Evolutionary conservation across 2,797 vertebrate species (phyloP).

Genomic region (Euphonia xanthogaster): DNA sequence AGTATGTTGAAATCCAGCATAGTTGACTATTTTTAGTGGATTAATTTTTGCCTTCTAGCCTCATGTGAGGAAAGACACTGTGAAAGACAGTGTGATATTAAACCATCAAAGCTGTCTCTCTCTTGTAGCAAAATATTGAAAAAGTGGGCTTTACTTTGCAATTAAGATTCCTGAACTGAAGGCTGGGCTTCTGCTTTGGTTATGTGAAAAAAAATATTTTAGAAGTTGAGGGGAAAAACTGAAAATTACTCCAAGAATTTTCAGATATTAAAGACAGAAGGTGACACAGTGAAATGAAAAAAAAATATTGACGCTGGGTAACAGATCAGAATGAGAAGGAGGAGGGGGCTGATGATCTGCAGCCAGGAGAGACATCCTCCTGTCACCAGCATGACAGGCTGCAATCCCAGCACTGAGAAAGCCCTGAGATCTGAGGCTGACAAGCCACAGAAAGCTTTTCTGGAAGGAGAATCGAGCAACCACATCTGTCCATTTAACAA

Average conservation of each 20-base stretch:
- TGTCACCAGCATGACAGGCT: not conserved
- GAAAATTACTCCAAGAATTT: not conserved
- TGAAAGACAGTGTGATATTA: not conserved
- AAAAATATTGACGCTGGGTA: not conserved
- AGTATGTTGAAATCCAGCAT: not conserved
- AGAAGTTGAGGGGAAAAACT: not conserved
- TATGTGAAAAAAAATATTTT: not conserved
- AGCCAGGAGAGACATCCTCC: not conserved
- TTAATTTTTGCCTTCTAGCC: not conserved
- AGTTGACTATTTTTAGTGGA: not conserved
- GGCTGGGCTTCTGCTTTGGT: not conserved
- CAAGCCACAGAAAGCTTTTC: not conserved
- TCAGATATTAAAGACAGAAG: not conserved
- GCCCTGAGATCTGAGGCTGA: not conserved
- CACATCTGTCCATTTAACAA: not conserved
- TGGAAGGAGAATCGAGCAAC: not conserved
- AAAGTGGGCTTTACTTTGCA: not conserved
- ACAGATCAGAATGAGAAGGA: not conserved
- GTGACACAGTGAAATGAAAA: not conserved
- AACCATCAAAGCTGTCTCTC: not conserved
- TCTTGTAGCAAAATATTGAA: not conserved
- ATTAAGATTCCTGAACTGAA: not conserved
- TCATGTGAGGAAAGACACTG: not conserved
- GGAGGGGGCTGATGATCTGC: not conserved
- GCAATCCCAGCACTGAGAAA: not conserved